phyloP scores from a whole-genome alignment of 2,113 vertebrate genomes.

The Megaceryle maxima region DNA sequence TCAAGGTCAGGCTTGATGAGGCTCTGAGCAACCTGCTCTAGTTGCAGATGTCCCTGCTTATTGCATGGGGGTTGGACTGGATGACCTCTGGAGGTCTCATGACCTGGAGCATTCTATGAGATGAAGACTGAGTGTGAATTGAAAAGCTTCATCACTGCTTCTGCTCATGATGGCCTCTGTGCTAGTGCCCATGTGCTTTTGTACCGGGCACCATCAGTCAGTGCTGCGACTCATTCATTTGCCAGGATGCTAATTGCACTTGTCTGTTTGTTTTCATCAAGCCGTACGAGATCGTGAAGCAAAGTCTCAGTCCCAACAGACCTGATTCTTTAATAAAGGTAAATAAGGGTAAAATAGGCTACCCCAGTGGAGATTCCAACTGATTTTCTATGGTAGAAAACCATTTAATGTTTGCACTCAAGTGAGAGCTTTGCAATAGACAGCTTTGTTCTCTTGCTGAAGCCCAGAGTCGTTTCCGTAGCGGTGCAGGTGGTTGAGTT shows the following conservation, averaged over 20 bases:
- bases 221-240: background rate
- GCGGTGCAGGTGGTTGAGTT: constrained; percentile 3
- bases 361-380: background rate
- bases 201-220: background rate
- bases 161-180: background rate
- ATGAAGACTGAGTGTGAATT: background rate
- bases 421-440: background rate
- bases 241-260: background rate
- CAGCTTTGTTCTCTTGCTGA: background rate
- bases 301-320: background rate
- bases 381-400: background rate
- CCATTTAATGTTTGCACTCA: background rate
- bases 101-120: too few relatives aligned
- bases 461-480: background rate
- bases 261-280: background rate
- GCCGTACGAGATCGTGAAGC: background rate
- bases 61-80: too few relatives aligned
- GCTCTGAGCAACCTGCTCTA: too few relatives aligned
- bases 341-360: background rate
- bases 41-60: too few relatives aligned
- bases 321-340: background rate
- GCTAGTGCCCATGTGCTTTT: background rate
- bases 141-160: background rate
- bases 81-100: too few relatives aligned
- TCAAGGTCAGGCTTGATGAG: too few relatives aligned